phyloP scores from a whole-genome alignment of 2,888 invertebrate species.

The Drosophila seclusa region DNA sequence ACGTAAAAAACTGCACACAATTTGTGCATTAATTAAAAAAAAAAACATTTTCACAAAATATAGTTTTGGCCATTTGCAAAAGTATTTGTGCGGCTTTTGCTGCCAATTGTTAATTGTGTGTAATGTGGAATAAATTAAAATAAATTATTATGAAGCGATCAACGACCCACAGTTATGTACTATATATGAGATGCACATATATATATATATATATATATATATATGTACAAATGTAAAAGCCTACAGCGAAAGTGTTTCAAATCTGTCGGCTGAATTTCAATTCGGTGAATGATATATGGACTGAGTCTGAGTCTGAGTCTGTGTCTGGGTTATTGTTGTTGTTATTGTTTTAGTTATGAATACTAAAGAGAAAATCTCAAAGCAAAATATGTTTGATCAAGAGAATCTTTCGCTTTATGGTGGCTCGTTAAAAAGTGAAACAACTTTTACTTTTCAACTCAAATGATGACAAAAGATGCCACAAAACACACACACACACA shows the following conservation, averaged over 20 bases:
- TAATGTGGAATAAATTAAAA: conserved; percentile 38
- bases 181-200: conserved; percentile 3
- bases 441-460: conserved; percentile 74
- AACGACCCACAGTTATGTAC: conserved; percentile 12
- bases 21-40: conserved; percentile 51
- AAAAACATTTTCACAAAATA: conserved; percentile 43
- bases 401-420: conserved; percentile 61
- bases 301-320: not conserved
- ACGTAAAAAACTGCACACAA: conserved; percentile 13
- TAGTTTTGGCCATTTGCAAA: conserved; percentile 16
- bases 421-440: conserved; percentile 63
- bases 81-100: conserved; percentile 23
- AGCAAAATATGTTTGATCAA: conserved; percentile 44
- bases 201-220: conserved; percentile 4
- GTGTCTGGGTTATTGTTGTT: conserved; percentile 7
- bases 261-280: conserved; percentile 1
- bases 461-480: conserved; percentile 36
- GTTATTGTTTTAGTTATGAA: conserved; percentile 40
- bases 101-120: conserved; percentile 20
- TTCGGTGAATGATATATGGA: conserved; percentile 13
- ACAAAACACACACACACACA: conserved; percentile 10
- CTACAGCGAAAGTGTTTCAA: conserved; percentile 33
- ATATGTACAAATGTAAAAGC: not conserved
- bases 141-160: conserved; percentile 32
- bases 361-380: conserved; percentile 64